Evolutionary conservation across 2,888 invertebrate species (phyloP).

Genomic region (Luperina testacea): DNA sequence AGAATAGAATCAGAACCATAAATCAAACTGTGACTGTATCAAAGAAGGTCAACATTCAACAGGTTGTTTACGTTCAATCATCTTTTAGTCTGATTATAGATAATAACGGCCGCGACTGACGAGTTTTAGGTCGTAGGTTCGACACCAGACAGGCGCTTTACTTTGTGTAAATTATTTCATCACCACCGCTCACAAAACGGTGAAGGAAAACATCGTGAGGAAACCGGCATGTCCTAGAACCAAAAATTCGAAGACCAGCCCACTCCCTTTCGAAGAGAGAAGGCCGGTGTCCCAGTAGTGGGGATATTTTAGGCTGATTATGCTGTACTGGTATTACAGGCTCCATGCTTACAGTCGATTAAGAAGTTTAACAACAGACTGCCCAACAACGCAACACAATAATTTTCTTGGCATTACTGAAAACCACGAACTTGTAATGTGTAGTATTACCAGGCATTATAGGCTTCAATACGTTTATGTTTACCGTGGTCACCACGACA

Average conservation of each 20-base stretch:
- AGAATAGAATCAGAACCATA: too few relatives aligned
- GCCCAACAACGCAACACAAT: neutral
- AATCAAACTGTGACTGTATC: too few relatives aligned
- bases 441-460: slow-evolving; percentile 20
- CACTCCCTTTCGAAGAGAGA: neutral
- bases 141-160: neutral
- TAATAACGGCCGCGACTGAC: neutral
- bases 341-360: slow-evolving; percentile 21
- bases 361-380: neutral
- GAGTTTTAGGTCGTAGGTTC: too few relatives aligned
- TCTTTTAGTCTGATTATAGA: neutral
- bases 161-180: neutral
- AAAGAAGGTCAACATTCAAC: too few relatives aligned
- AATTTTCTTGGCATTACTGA: slow-evolving; percentile 30
- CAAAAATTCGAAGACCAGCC: neutral
- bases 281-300: neutral
- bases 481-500: neutral
- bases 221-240: neutral
- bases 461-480: slow-evolving; percentile 17
- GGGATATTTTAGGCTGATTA: neutral
- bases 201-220: neutral
- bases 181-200: neutral
- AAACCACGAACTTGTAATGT: slow-evolving; percentile 34
- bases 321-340: neutral
- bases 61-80: neutral